Conservation (phyloP, 2,888 invertebrate genomes). For the Pristionchus mayeri region DNA sequence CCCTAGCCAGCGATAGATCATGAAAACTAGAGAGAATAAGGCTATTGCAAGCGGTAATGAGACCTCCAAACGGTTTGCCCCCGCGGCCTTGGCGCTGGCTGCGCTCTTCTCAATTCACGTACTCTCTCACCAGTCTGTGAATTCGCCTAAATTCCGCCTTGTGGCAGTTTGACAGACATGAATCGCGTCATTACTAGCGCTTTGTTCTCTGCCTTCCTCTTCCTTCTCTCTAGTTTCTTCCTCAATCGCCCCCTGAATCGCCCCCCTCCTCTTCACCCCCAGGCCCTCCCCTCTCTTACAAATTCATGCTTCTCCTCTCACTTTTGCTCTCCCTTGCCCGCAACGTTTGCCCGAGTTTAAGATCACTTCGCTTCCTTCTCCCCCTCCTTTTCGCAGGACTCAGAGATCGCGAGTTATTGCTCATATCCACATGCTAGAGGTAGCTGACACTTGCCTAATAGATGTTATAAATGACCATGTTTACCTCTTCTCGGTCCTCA, state of each 20-base stretch:
- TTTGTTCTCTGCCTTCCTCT: constrained; percentile 4
- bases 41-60: no score
- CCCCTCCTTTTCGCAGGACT: no score
- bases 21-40: no score
- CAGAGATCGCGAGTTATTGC: no score
- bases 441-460: no score
- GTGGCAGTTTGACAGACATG: not conserved
- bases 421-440: no score
- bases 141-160: not conserved
- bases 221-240: constrained; percentile 11
- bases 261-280: not conserved
- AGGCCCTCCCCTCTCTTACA: not conserved
- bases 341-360: constrained; percentile 26
- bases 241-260: not conserved
- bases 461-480: no score
- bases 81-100: not conserved
- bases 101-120: not conserved
- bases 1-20: no score
- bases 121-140: not conserved
- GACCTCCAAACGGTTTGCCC: constrained; percentile 24
- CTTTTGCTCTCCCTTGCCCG: not conserved
- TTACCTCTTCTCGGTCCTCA: not conserved
- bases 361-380: not conserved
- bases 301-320: constrained; percentile 29
- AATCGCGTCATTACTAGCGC: constrained; percentile 7